Base-by-base conservation (phyloP, 2,113 vertebrate species). In the Eclectus roratus region DNA sequence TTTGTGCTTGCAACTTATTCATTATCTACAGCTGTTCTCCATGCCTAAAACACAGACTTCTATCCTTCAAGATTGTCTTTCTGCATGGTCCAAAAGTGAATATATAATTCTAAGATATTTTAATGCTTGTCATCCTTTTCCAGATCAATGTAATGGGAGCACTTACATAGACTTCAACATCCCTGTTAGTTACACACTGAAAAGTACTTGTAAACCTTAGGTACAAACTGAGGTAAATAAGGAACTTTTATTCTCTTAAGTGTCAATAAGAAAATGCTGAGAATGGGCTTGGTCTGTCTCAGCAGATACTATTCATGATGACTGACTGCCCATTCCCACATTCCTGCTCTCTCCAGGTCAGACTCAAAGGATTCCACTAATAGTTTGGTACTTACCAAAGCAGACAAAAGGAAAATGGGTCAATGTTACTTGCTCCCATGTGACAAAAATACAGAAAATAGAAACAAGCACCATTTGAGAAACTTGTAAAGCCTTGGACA, bases 381-480 rank as follows among this genome's bases (percentile, higher is more conserved):
- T 97, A 96, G 49, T 95, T 96, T 94, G 80, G 87, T 72, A 88
- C 94, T 86, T 94, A 95, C 74, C 37, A 74, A 90, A 89, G 78
- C 83, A 93, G 80, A 91, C 31, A 60, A 71, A 94, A 88, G 70
- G 94, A 80, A 97, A 93, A 93, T 73, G 68, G 91, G 94, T 85
- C 94, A 94, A 55, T 95, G 80, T 86, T 93, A 86, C 80, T 88
- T 47, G 78, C 61, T 95, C 91, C 96, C 96, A 94, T 94, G 94
- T 95, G 94, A 94, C 64, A 77, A 95, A 97, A 95, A 80, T 28
- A 89, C 77, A 93, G 88, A 97, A 94, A 96, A 93, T 76, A 96
- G 96, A 94, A 96, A 91, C 94, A 89, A 92, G 86, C 61, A 77
- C 91, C 70, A 93, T 93, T 92, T 96, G 91, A 94, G 95, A 96